phyloP scores from a whole-genome alignment of 2,113 vertebrate genomes.

The Perca schrenkii region DNA sequence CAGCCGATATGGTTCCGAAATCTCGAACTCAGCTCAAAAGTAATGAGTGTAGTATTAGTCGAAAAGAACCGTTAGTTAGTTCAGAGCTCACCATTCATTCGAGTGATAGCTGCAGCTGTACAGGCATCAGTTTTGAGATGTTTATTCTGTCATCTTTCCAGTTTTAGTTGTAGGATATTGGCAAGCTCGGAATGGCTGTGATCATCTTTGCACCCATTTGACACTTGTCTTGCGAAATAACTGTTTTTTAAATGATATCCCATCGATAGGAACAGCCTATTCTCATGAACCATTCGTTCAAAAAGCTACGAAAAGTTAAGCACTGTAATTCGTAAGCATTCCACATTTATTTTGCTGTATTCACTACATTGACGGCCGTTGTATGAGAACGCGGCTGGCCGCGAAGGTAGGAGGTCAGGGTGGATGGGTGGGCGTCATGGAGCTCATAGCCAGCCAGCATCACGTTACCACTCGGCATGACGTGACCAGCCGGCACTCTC shows the following conservation, averaged over 20 bases:
- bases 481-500: too few relatives aligned
- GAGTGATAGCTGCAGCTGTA: not conserved
- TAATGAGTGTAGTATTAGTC: not conserved
- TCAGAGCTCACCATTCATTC: not conserved
- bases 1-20: not conserved
- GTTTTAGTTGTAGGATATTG: not conserved
- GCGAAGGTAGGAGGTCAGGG: too few relatives aligned
- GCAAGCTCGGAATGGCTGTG: not conserved
- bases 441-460: too few relatives aligned
- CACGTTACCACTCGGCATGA: too few relatives aligned
- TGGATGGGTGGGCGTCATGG: too few relatives aligned
- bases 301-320: too few relatives aligned
- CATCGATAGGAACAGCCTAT: too few relatives aligned
- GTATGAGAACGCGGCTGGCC: too few relatives aligned
- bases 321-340: too few relatives aligned
- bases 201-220: not conserved
- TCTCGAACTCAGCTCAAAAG: not conserved
- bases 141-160: not conserved
- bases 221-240: not conserved
- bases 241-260: not conserved
- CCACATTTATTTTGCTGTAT: too few relatives aligned
- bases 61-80: not conserved
- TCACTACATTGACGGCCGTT: too few relatives aligned
- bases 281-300: too few relatives aligned
- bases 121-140: not conserved